Conservation (phyloP, 2,888 invertebrate genomes). For the Punctoribates punctum region DNA sequence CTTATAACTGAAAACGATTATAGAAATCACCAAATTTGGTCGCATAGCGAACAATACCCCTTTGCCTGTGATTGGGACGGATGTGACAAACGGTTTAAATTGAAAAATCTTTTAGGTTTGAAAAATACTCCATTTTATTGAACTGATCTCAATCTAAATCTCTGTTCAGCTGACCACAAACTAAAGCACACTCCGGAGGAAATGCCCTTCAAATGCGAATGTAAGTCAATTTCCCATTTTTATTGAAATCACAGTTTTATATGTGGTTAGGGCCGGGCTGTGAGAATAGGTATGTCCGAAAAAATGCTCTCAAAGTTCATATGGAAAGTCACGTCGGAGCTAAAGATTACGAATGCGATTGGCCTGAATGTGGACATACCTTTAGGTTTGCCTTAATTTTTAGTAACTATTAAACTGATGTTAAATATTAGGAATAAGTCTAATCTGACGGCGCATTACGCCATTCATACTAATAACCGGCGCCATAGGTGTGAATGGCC, state of each 20-base stretch:
- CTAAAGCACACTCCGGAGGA: background rate
- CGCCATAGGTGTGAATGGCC: slow-evolving; percentile 9
- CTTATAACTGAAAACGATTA: background rate
- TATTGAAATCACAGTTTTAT: background rate
- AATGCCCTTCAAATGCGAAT: background rate
- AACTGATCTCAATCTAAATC: too few relatives aligned
- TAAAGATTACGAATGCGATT: background rate
- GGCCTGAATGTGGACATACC: slow-evolving; percentile 23
- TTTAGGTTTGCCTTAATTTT: background rate
- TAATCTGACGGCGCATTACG: background rate
- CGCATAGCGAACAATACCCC: background rate
- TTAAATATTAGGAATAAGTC: background rate
- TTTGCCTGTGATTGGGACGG: slow-evolving; percentile 17
- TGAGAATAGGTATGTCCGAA: background rate
- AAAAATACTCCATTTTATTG: too few relatives aligned
- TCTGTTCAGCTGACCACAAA: background rate
- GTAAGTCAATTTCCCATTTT: background rate
- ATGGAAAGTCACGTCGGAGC: background rate
- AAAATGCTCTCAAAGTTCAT: background rate
- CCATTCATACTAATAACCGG: background rate
- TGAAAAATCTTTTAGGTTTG: slow-evolving; percentile 26
- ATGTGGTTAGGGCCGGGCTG: background rate
- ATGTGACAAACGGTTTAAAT: background rate
- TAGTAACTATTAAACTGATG: background rate
- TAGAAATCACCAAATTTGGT: slow-evolving; percentile 18